A percentile compares a stretch with the other conserved stretches of the same genome.
phyloP scores from a whole-genome alignment of 2,888 invertebrate genomes.

The Plebejus argus region DNA sequence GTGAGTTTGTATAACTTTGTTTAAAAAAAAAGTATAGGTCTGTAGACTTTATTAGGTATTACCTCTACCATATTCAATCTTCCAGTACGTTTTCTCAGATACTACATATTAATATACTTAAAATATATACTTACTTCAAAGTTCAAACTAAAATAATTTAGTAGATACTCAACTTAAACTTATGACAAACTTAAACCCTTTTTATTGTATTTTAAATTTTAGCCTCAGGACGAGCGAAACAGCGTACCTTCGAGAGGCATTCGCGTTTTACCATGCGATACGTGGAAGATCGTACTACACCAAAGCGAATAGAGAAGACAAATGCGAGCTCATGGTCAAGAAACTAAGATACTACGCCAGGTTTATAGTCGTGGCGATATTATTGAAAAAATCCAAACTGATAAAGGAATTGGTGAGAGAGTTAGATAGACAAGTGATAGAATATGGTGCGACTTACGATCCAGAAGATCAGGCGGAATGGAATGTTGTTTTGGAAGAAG shows the following conservation, averaged over 20 bases:
- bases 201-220: constrained; percentile 48
- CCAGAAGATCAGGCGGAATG: constrained; percentile 98
- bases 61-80: too few relatives aligned
- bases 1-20: constrained; percentile 77
- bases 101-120: too few relatives aligned
- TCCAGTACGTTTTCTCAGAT: too few relatives aligned
- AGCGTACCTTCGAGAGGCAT: constrained; percentile 97
- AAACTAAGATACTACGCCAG: constrained; percentile 96
- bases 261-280: constrained; percentile 97
- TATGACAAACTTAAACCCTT: not conserved
- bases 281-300: constrained; percentile 96
- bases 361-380: constrained; percentile 96
- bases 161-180: not conserved
- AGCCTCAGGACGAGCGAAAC: constrained; percentile 98
- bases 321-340: constrained; percentile 97
- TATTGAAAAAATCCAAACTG: constrained; percentile 95
- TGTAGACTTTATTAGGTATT: too few relatives aligned
- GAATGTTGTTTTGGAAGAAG: constrained; percentile 96
- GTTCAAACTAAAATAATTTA: too few relatives aligned
- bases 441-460: constrained; percentile 96
- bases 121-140: too few relatives aligned
- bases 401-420: constrained; percentile 96
- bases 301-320: constrained; percentile 94
- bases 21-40: too few relatives aligned
- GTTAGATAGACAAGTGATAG: constrained; percentile 95